Percentiles rank a stretch among this genome's conserved stretches.
phyloP scores from a whole-genome alignment of 2,113 vertebrate species.

The Gymnogyps californianus region DNA sequence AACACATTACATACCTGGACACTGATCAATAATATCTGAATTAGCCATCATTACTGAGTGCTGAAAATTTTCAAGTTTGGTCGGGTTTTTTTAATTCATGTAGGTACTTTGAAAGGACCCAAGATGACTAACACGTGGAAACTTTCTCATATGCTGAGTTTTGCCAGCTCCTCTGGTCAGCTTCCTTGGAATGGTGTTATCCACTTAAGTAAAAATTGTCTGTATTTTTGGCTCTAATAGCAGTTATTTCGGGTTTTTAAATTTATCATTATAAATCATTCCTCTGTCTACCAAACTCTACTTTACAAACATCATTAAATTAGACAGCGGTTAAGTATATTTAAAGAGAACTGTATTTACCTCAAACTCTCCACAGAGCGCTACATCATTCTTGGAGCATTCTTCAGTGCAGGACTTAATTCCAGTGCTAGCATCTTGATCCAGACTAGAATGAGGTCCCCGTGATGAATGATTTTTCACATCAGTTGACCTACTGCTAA shows the following conservation, averaged over 20 bases:
- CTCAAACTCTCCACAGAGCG: constrained; percentile 62
- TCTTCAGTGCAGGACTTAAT: constrained; percentile 33
- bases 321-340: not conserved
- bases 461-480: not conserved
- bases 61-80: not conserved
- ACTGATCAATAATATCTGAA: not conserved
- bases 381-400: constrained; percentile 32
- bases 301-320: not conserved
- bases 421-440: not conserved
- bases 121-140: not conserved
- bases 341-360: constrained; percentile 29
- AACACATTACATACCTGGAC: not conserved
- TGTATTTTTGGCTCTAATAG: not conserved
- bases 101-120: not conserved
- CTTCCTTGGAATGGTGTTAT: not conserved
- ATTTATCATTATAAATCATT: not conserved
- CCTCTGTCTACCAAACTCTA: not conserved
- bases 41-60: not conserved
- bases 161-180: not conserved
- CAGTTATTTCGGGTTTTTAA: not conserved
- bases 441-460: not conserved
- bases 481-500: not conserved
- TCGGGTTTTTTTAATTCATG: not conserved
- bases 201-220: not conserved
- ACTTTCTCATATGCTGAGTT: not conserved